Evolutionary conservation across 2,797 vertebrate species (phyloP), one percentile per base, ranked within the genome.

Genomic region (Eptatretus atami): DNA sequence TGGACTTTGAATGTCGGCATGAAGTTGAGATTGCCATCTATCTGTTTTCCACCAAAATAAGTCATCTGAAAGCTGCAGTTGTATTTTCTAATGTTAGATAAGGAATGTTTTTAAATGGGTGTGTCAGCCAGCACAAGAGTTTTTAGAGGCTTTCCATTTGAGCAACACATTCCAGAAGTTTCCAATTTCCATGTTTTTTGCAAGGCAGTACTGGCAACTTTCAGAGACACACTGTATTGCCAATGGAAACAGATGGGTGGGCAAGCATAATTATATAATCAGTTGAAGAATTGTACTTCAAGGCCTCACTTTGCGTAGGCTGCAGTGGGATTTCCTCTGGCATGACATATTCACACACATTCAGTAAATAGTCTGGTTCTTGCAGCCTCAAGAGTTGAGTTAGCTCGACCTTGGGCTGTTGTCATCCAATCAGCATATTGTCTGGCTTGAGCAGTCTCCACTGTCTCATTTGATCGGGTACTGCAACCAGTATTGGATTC

Each of bases 21-120:
- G n/a, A 61, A 61, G 25, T 61, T 25, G n/a, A n/a, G 57, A 25
- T 25, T 61, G n/a, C 57, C 10, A n/a, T 61, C 10, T 61, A 10
- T 61, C 57, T 25, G n/a, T 61, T n/a, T 61, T 61, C 9, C 57
- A 12, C 11, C 57, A 61, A 61, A 61, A 61, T n/a, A 61, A 61
- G 57, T 61, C 57, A 61, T 61, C 25, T 61, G 57, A 61, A 61
- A 61, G 9, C 57, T n/a, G 25, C n/a, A 61, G 25, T 61, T 61
- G 57, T 61, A 61, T 12, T 15, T 15, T 11, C 15, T 15, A 44
- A 44, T 3, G 31, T 61, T 61, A 12, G 57, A 10, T 10, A 61
- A 12, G 25, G 12, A 61, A 12, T 61, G 2, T 61, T 61, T 61
- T n/a, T n/a, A 25, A 25, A n/a, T 25, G 25, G 11, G 25, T 44